Evolutionary conservation across 2,113 vertebrate species (phyloP).

Genomic region (Salvelinus fontinalis): DNA sequence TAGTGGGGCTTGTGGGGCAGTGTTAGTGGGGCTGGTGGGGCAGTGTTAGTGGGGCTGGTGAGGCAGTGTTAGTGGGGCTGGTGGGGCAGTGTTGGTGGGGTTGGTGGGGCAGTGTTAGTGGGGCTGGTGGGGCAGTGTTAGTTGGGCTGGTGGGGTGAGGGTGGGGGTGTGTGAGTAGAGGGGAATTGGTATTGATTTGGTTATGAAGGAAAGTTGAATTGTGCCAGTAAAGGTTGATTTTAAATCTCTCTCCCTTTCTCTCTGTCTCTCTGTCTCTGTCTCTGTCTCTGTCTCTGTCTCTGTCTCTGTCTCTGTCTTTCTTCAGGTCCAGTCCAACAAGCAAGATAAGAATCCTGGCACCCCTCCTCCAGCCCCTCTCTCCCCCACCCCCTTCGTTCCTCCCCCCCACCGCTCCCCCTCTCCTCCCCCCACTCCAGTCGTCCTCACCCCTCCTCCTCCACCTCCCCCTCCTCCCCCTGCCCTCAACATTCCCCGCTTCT

Average conservation of each 20-base stretch:
- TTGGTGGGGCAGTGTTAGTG: too few relatives aligned
- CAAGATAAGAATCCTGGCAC: slow-evolving; percentile 91
- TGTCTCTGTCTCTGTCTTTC: slow-evolving; percentile 10
- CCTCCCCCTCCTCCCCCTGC: slow-evolving; percentile 81
- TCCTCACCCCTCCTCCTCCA: slow-evolving; percentile 76
- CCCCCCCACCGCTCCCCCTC: slow-evolving; percentile 75
- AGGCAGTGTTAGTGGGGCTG: too few relatives aligned
- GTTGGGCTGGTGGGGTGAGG: too few relatives aligned
- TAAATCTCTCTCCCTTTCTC: neutral
- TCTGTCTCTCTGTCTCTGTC: too few relatives aligned
- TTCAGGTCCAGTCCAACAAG: slow-evolving; percentile 91
- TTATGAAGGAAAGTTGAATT: neutral
- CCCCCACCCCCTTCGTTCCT: slow-evolving; percentile 55
- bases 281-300: too few relatives aligned
- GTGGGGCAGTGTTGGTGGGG: too few relatives aligned
- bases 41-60: too few relatives aligned
- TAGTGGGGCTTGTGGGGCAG: too few relatives aligned
- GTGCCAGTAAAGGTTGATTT: neutral
- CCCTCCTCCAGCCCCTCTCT: slow-evolving; percentile 74
- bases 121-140: too few relatives aligned
- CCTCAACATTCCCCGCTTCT: slow-evolving; percentile 99
- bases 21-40: too few relatives aligned
- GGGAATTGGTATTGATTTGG: neutral
- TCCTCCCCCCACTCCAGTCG: slow-evolving; percentile 78
- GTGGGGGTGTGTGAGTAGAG: too few relatives aligned